Base-by-base conservation (phyloP, 1,140 invertebrate species). In the Pseudomyrmex pallidus region DNA sequence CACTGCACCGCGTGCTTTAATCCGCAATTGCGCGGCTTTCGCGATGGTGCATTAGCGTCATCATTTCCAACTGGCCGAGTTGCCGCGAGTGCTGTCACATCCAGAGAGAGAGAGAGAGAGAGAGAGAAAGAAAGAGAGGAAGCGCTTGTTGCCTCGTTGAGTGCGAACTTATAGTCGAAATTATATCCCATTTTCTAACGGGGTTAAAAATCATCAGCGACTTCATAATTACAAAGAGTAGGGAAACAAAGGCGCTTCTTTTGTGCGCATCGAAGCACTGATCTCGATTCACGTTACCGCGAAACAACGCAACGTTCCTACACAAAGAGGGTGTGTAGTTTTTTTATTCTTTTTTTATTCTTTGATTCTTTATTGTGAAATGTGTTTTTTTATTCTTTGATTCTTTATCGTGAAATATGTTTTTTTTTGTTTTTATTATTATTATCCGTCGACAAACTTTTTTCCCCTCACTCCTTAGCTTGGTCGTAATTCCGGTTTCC, bases 31-130 rank as follows among this genome's bases (percentile, higher is more conserved):
- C 20, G 20, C 44, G 5, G 35, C 35, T 77, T 25, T 66, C 25
- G 25, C 74, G 54, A 70, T 56, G 15, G 13, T 46, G 44, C 54
- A 80, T 80, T 78, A 78, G 44, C 35, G 10, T 48, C 54, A 17
- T 80, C 54, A 59, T 80, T 80, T 80, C 44, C 66, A 70, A 35
- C 64, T 70, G 76, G 13, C 76, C 66, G 66, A 59, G 44, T 72
- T 80, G 20, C n/a, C n/a, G 15, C 22, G 48, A 44, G 48, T 17
- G 54, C 76, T 61, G 66, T 70, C 76, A 72, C 44, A 44, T 22
- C 70, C 76, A 80, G 66, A 59, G 35, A 35, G 1, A 25, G 20
- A 22, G 20, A 22, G 20, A 22, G 22, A 25, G 35, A 35, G 35
- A 35, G 35, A 35, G 35, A 35, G 5, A 35, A 0, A 35, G 35